These are phyloP conservation scores for Hydropsyche betteni DNA, from an alignment of 2,888 invertebrate species.

Conservation along the genomic window DNA sequence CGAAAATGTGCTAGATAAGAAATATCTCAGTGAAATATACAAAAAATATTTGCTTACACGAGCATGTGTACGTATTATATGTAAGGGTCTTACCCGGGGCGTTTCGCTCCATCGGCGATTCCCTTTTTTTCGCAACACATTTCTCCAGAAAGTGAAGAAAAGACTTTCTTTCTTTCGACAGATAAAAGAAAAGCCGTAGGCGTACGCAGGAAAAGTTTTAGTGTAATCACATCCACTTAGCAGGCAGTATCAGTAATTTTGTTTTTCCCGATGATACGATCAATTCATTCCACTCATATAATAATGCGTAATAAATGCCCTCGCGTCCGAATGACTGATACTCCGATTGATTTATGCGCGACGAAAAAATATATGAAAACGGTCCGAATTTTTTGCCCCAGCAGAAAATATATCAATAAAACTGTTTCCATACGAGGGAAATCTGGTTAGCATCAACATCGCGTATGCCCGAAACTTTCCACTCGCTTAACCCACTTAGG, in stretches of 20 bases:
- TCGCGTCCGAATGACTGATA: constrained; percentile 7
- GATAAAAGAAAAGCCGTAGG: constrained; percentile 30
- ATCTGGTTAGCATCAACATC: constrained; percentile 2
- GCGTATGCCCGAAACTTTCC: constrained; percentile 21
- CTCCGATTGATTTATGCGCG: neutral
- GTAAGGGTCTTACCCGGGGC: constrained; percentile 11
- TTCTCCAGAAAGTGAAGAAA: constrained; percentile 27
- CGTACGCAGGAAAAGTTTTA: constrained; percentile 36
- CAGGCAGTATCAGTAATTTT: constrained; percentile 35
- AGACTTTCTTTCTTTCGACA: constrained; percentile 36
- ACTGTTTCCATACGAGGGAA: constrained; percentile 3
- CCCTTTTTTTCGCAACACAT: constrained; percentile 24
- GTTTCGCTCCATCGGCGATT: constrained; percentile 29
- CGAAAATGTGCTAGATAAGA: no score
- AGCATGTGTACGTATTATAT: no score
- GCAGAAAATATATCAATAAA: neutral
- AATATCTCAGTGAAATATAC: no score
- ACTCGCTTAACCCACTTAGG: constrained; percentile 27
- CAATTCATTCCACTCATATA: constrained; percentile 32
- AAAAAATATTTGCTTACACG: no score
- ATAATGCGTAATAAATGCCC: constrained; percentile 32
- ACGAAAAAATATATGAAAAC: constrained; percentile 9
- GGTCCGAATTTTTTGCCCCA: neutral
- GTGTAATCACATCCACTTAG: constrained; percentile 40
- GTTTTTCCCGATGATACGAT: constrained; percentile 38